A percentile compares a stretch with the other conserved stretches of the same genome.
phyloP scores from a whole-genome alignment of 2,113 vertebrate genomes.

The Eretmochelys imbricata region DNA sequence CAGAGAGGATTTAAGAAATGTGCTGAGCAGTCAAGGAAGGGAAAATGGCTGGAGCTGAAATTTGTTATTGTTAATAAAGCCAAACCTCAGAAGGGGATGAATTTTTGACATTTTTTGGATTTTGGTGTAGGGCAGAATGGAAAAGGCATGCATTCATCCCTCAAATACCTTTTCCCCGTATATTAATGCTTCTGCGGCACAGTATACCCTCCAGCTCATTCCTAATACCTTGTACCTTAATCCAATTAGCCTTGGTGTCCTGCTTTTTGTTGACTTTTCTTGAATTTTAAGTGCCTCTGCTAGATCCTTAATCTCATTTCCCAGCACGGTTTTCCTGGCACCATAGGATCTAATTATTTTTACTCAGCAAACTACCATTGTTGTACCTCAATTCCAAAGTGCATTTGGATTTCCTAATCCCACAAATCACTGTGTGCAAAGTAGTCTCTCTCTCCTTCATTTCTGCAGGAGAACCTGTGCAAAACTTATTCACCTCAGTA shows the following conservation, averaged over 20 bases:
- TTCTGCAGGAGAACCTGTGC: background rate
- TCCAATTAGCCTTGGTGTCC: background rate
- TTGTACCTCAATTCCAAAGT: background rate
- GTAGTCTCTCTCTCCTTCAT: background rate
- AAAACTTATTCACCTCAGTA: background rate
- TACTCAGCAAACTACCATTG: background rate
- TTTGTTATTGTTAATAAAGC: background rate
- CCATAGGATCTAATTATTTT: background rate
- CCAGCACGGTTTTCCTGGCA: background rate
- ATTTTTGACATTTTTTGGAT: background rate
- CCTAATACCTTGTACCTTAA: background rate
- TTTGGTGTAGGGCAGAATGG: background rate
- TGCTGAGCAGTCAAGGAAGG: rapidly evolving
- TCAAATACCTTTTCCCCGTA: background rate
- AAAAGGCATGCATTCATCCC: background rate
- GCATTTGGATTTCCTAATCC: background rate
- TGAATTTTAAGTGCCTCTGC: background rate
- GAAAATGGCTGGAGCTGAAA: background rate
- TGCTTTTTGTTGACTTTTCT: background rate
- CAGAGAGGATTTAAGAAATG: background rate
- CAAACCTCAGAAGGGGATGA: background rate
- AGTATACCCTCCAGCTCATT: background rate
- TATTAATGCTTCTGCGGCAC: background rate
- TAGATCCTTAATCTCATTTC: background rate
- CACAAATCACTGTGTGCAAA: background rate